These are phyloP conservation scores for Oryctolagus cuniculus DNA, from an alignment of 2,113 vertebrate species.

Conservation along the genomic window DNA sequence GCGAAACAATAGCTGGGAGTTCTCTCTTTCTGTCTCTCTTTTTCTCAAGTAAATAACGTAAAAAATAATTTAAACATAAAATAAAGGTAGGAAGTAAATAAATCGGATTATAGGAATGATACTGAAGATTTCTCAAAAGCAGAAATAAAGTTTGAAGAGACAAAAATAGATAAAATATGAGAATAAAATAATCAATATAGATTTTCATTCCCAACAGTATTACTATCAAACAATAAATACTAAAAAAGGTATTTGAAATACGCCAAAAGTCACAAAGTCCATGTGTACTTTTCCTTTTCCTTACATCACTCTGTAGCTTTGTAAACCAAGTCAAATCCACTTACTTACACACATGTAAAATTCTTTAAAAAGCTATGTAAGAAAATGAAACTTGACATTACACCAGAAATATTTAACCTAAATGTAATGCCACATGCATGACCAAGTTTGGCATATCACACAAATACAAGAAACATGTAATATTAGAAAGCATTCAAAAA, in stretches of 20 bases:
- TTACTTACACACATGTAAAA: slow-evolving; percentile 1
- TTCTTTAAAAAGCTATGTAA: background rate
- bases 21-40: too few species aligned
- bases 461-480: background rate
- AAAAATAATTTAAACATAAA: too few species aligned
- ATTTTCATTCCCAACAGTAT: background rate
- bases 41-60: too few species aligned
- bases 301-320: background rate
- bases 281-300: background rate
- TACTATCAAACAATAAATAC: slow-evolving; percentile 12
- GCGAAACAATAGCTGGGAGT: too few species aligned
- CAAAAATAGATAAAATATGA: background rate
- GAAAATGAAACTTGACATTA: slow-evolving; percentile 10
- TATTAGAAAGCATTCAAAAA: background rate
- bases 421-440: background rate
- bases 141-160: background rate
- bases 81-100: background rate
- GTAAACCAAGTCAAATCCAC: slow-evolving; percentile 28
- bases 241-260: slow-evolving; percentile 14
- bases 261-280: background rate
- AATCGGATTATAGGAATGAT: background rate
- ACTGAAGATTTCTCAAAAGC: background rate
- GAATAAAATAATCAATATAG: background rate
- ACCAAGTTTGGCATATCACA: background rate
- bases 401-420: slow-evolving; percentile 6